Percentiles rank a stretch among this genome's conserved stretches.
Conservation (phyloP, 2,113 vertebrate genomes). For the Daboia siamensis region DNA sequence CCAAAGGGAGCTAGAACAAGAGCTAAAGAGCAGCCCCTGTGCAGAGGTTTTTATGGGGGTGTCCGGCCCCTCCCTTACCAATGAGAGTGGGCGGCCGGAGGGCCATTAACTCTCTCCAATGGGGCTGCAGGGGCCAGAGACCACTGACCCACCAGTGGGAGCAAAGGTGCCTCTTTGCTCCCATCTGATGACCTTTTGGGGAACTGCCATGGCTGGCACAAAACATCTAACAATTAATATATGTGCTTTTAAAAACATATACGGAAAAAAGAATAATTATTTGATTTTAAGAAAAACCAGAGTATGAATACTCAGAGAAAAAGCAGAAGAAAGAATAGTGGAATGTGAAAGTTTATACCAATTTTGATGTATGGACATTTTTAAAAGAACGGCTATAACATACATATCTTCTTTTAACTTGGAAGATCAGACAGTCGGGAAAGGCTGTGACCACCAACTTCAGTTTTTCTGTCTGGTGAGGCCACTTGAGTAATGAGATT, state of each 20-base stretch:
- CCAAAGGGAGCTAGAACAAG: no score
- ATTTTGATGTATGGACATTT: neutral
- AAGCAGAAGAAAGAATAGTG: neutral
- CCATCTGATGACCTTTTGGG: no score
- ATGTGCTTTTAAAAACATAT: neutral
- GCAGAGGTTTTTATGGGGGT: no score
- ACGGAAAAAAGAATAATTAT: neutral
- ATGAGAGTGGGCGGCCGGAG: no score
- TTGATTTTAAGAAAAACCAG: neutral
- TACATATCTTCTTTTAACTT: neutral
- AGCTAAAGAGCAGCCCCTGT: no score
- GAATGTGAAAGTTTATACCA: neutral
- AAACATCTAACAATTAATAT: neutral
- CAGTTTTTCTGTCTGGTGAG: conserved; percentile 26
- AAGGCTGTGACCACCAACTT: no score
- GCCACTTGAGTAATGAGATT: conserved; percentile 70
- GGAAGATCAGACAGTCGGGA: neutral
- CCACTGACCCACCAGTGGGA: no score
- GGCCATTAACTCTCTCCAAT: no score
- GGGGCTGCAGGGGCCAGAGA: no score
- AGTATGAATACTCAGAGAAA: neutral
- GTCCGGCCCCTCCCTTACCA: no score
- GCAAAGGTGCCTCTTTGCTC: no score
- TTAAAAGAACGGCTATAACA: neutral
- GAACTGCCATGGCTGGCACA: no score